Base-by-base conservation (phyloP, 2,888 invertebrate genomes). In the Ochropacha duplaris region DNA sequence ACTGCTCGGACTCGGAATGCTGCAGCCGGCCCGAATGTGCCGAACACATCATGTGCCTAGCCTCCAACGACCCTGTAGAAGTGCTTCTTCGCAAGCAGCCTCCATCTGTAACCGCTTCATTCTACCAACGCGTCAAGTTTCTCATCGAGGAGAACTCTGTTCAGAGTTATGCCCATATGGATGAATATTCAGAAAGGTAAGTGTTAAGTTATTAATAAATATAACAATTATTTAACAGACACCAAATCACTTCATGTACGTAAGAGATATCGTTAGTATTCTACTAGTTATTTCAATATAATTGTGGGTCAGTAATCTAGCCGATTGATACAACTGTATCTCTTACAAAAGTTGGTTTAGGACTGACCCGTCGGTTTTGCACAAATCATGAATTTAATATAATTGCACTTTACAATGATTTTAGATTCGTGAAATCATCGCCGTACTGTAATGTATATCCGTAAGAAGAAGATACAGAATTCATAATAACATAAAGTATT, bases 1-100 rank as follows among this genome's bases (percentile, higher is more conserved):
- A 99, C 94, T 99, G 99, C 93, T 97, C 98, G 68, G 99, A 99
- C 93, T 98, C 98, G 84, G 99, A 99, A 91, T 99, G 99, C 92
- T 99, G 99, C 89, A 96, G 96, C 68, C 96, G 96, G 80, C 94
- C 96, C 22, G 95, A 96, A 69, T 99, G 99, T 90, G 93, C 95
- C 54, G 97, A 97, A 79, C 97, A 97, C 92, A 96, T 98, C 78
- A 97, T 98, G 96, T 99, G 99, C 93, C 95, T 98, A 79, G 97
- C 98, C 24, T 98, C 98, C 76, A 98, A 98, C 81, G 98, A 99
- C 86, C 99, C 99, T 0, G 97, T 98, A 19, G 99, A 99, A 87
- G 99, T 99, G 16, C 94, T 99, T 34, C 95, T 99, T 8, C 95
- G 99, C 56, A 99, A 99, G 89, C 98, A 99, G 79, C 98, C 99